These are phyloP conservation scores for Lordiphosa mommai DNA, from an alignment of 1,140 invertebrate genomes.

Conservation along the genomic window DNA sequence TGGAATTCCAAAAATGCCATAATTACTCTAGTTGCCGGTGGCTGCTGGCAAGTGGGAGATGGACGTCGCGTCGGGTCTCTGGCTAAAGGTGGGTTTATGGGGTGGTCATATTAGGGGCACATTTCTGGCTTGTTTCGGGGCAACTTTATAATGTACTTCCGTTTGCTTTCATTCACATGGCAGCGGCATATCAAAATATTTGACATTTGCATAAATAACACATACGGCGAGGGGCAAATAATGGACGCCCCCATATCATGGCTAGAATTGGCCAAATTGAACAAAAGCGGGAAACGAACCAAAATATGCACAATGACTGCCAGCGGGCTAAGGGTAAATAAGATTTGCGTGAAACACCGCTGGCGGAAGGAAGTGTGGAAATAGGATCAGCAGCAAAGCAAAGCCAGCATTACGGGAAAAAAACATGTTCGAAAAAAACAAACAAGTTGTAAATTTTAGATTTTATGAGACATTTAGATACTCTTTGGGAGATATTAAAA, in stretches of 20 bases:
- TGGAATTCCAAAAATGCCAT: conserved; percentile 62
- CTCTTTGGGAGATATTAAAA: conserved; percentile 24
- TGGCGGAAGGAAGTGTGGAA: background rate
- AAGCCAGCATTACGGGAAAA: conserved; percentile 47
- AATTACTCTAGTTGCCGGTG: conserved; percentile 58
- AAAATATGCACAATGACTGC: conserved; percentile 27
- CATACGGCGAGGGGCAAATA: conserved; percentile 45
- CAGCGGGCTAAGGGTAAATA: conserved; percentile 41
- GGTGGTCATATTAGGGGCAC: conserved; percentile 59
- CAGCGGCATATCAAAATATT: conserved; percentile 74
- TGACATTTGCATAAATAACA: conserved; percentile 76
- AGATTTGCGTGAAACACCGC: conserved; percentile 46
- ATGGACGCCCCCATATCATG: conserved; percentile 44
- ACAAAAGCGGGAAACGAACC: conserved; percentile 29
- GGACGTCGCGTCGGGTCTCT: background rate
- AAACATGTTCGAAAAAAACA: conserved; percentile 68
- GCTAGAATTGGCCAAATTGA: conserved; percentile 60
- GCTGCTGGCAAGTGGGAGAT: conserved; percentile 6
- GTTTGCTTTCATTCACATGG: conserved; percentile 70
- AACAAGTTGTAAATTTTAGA: conserved; percentile 30
- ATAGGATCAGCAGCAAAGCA: conserved; percentile 22
- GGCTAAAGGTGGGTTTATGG: background rate
- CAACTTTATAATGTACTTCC: conserved; percentile 74
- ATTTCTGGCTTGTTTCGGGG: conserved; percentile 51
- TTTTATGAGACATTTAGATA: conserved; percentile 16